phyloP scores from a whole-genome alignment of 2,888 invertebrate species.

The Ectemnius lituratus region DNA sequence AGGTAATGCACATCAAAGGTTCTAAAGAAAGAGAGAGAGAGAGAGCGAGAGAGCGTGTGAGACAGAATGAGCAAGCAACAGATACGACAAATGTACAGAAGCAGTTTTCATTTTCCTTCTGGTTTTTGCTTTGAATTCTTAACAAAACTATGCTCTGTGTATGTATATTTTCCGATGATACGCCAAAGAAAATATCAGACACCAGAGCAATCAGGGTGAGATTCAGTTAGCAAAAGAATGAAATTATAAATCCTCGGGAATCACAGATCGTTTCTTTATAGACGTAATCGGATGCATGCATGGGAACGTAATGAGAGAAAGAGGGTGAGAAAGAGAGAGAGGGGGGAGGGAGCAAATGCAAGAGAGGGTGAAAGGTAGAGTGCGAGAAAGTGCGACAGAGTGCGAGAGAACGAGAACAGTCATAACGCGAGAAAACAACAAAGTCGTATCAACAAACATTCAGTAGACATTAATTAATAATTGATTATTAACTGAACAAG shows the following conservation, averaged over 20 bases:
- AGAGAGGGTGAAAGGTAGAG: constrained; percentile 37
- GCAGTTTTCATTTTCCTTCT: constrained; percentile 31
- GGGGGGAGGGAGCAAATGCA: constrained; percentile 14
- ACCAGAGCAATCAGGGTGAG: constrained; percentile 24
- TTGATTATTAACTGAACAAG: constrained; percentile 65
- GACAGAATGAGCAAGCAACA: background rate
- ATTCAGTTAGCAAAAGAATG: constrained; percentile 9
- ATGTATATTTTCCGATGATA: constrained; percentile 44
- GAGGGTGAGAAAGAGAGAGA: constrained; percentile 26
- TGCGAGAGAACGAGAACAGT: constrained; percentile 21
- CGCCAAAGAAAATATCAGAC: constrained; percentile 22
- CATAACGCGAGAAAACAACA: constrained; percentile 31
- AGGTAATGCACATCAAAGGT: constrained; percentile 53
- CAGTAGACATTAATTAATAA: constrained; percentile 61
- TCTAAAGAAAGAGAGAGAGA: constrained; percentile 42
- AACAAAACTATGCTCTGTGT: constrained; percentile 22
- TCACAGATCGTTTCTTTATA: constrained; percentile 38
- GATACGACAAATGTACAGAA: constrained; percentile 52
- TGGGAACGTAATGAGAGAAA: background rate
- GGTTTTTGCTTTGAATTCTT: constrained; percentile 33
- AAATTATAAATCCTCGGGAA: constrained; percentile 13
- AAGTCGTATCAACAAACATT: constrained; percentile 51
- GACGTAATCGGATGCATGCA: constrained; percentile 32
- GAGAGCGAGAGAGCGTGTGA: constrained; percentile 14
- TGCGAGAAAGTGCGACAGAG: constrained; percentile 30